These are phyloP conservation scores for Pseudonaja textilis DNA, from an alignment of 2,113 vertebrate genomes.

Conservation along the genomic window DNA sequence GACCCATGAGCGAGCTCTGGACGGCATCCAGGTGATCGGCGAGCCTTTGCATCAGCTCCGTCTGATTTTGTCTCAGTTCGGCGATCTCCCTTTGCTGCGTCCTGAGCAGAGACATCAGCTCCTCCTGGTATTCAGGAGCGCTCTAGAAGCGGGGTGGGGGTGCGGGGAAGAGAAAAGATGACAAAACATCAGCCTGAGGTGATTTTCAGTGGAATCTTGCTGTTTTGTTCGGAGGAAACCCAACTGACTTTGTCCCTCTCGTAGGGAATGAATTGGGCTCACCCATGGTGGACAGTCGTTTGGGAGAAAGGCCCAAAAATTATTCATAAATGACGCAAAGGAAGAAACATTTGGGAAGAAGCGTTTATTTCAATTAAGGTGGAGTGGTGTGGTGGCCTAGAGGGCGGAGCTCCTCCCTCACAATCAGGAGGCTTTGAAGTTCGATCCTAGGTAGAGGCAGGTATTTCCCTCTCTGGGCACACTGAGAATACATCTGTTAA, in stretches of 20 bases:
- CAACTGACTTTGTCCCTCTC: background rate
- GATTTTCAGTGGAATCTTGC: background rate
- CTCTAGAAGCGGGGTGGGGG: constrained; percentile 57
- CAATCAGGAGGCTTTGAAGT: too few species aligned
- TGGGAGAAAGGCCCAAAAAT: background rate
- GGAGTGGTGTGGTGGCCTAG: too few species aligned
- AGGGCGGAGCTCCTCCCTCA: too few species aligned
- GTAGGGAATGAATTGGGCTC: too few species aligned
- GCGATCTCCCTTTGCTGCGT: constrained; percentile 89
- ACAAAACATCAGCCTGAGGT: background rate
- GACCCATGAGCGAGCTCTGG: constrained; percentile 86
- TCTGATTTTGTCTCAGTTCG: constrained; percentile 81
- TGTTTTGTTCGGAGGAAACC: background rate
- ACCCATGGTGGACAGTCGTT: background rate
- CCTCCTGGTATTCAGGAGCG: constrained; percentile 79
- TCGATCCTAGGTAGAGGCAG: too few species aligned
- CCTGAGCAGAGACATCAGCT: constrained; percentile 85
- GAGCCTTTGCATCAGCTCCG: constrained; percentile 80
- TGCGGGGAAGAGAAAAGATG: background rate
- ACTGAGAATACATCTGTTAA: too few species aligned
- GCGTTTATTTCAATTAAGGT: background rate
- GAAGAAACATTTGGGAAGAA: background rate
- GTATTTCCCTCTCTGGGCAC: too few species aligned
- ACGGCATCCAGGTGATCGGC: constrained; percentile 82
- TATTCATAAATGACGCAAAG: background rate